These are phyloP conservation scores for Drosophila buzzatii DNA, from an alignment of 2,888 invertebrate genomes.

Conservation along the genomic window DNA sequence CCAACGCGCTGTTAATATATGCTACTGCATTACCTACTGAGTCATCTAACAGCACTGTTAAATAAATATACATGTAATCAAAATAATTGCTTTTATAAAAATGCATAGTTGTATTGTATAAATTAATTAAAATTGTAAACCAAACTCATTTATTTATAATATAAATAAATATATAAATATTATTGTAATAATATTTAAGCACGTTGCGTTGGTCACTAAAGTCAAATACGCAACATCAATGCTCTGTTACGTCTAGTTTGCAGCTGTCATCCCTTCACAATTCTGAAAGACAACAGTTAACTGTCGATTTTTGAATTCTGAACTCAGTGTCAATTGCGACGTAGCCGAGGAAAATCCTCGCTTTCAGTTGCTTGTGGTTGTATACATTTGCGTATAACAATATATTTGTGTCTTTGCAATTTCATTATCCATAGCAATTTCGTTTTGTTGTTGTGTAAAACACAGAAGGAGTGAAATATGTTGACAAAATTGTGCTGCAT, in stretches of 20 bases:
- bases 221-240: neutral
- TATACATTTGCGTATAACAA: neutral
- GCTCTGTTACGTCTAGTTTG: neutral
- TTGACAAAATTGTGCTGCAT: constrained; percentile 72
- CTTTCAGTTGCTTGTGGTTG: neutral
- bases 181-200: too few species aligned
- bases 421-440: neutral
- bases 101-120: neutral
- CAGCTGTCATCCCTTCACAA: too few species aligned
- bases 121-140: neutral
- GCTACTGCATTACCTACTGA: neutral
- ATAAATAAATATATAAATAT: too few species aligned
- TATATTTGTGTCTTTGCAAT: neutral
- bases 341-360: neutral
- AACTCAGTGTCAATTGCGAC: constrained; percentile 28
- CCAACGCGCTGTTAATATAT: neutral
- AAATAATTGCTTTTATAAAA: neutral
- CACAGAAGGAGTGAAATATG: constrained; percentile 46
- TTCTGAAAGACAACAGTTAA: neutral
- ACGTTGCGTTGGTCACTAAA: neutral
- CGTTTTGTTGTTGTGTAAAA: neutral
- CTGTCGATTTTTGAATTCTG: neutral
- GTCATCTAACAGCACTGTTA: neutral
- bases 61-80: neutral
- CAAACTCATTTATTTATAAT: neutral